phyloP scores from a whole-genome alignment of 2,888 invertebrate species.

The Podabrus alpinus region DNA sequence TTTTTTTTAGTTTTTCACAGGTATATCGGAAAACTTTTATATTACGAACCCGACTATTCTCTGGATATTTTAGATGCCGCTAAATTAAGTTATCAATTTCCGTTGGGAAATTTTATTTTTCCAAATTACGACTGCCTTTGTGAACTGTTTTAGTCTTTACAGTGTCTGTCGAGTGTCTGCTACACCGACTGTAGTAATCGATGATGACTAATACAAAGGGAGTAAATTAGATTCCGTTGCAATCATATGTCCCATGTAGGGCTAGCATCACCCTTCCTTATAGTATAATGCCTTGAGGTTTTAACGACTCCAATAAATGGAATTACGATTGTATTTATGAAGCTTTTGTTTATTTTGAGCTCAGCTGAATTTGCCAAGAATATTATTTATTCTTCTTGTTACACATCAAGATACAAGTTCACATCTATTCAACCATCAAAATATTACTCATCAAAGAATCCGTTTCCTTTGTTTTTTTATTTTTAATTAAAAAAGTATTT shows the following conservation, averaged over 20 bases:
- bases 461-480: background rate
- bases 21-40: background rate
- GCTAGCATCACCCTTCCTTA: constrained; percentile 3
- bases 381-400: background rate
- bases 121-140: background rate
- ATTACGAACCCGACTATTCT: no score
- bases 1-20: background rate
- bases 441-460: background rate
- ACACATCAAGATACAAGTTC: background rate
- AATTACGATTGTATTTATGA: background rate
- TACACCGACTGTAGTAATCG: background rate
- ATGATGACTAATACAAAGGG: constrained; percentile 16
- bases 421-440: background rate
- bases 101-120: background rate
- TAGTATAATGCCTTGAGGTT: background rate
- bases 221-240: constrained; percentile 17
- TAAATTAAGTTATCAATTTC: no score
- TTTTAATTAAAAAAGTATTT: background rate
- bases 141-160: background rate
- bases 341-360: background rate
- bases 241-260: constrained; percentile 8
- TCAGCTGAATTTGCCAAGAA: background rate
- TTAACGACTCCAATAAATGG: constrained; percentile 1
- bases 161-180: background rate
- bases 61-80: no score